Conservation (phyloP, 2,113 vertebrate genomes). For the Melierax canorus region DNA sequence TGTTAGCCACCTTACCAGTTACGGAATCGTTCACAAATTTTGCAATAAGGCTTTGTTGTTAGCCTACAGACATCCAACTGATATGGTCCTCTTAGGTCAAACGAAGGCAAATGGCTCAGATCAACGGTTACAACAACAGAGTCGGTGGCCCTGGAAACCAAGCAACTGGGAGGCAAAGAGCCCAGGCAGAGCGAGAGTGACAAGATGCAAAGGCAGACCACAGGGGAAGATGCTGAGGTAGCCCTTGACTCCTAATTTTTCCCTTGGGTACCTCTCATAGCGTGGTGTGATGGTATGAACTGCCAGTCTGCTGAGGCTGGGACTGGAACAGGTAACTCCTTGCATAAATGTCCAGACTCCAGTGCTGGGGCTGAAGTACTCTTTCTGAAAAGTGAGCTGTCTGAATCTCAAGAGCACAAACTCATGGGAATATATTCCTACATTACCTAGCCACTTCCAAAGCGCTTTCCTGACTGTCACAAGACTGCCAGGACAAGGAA, state of each 20-base stretch:
- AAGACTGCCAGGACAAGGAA: neutral
- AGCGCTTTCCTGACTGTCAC: neutral
- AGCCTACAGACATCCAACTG: neutral
- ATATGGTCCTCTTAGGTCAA: neutral
- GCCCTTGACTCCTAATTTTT: neutral
- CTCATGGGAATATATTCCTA: neutral
- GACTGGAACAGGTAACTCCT: neutral
- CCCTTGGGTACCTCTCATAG: neutral
- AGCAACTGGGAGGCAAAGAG: neutral
- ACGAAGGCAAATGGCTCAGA: neutral
- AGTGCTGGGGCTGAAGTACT: neutral
- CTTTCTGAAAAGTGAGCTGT: neutral
- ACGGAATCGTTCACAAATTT: neutral
- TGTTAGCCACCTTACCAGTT: neutral
- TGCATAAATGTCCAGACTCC: neutral
- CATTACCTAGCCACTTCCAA: neutral
- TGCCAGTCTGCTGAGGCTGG: neutral
- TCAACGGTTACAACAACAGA: neutral
- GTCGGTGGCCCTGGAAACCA: neutral
- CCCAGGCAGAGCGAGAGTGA: neutral
- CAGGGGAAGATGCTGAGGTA: neutral
- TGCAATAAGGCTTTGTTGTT: neutral
- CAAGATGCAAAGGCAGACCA: neutral
- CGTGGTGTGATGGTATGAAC: neutral
- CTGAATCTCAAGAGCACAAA: neutral